phyloP scores from a whole-genome alignment of 2,888 invertebrate species.

The Stenotaenia linearis region DNA sequence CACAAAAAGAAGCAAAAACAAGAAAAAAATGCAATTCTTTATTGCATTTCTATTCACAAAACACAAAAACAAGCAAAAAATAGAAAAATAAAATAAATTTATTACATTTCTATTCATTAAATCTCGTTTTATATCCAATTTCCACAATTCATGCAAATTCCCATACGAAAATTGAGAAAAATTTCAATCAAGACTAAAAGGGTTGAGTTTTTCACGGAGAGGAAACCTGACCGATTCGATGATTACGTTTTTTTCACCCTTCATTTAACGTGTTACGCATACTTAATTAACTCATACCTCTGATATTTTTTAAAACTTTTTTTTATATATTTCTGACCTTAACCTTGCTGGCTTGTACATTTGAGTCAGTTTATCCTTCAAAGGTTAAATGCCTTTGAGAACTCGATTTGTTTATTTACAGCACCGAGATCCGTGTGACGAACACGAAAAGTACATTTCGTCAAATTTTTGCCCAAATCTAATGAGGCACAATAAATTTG shows the following conservation, averaged over 20 bases:
- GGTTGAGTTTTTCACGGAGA: slow-evolving; percentile 4
- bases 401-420: neutral
- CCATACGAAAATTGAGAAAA: neutral
- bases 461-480: neutral
- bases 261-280: neutral
- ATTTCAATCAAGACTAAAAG: neutral
- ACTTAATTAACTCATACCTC: neutral
- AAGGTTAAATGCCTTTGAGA: neutral
- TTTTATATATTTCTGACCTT: neutral
- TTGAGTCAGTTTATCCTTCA: neutral
- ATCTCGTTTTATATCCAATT: too few relatives aligned
- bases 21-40: too few relatives aligned
- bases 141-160: neutral
- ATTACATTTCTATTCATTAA: too few relatives aligned
- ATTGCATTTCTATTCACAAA: too few relatives aligned
- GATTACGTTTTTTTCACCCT: neutral
- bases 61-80: too few relatives aligned
- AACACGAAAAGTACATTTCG: neutral
- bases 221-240: neutral
- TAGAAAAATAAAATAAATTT: too few relatives aligned
- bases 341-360: neutral
- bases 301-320: neutral
- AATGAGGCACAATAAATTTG: neutral
- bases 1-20: too few relatives aligned
- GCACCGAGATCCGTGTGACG: neutral